Evolutionary conservation across 2,888 invertebrate genomes (phyloP).

Genomic region (Alentia gelatinosa): DNA sequence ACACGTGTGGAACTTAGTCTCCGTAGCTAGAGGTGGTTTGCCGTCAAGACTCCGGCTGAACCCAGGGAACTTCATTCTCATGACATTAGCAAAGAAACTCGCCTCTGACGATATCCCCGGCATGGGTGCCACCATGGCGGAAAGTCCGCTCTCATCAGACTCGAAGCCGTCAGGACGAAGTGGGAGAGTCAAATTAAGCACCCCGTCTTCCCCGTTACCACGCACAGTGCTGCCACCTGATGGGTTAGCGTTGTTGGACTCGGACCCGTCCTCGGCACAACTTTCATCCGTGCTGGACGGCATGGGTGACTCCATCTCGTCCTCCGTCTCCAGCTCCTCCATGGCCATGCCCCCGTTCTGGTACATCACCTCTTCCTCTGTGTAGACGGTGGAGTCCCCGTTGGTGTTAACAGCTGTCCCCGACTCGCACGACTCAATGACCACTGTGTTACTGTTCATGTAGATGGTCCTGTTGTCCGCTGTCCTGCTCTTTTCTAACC

Average conservation of each 20-base stretch:
- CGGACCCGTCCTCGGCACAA: conserved; percentile 6
- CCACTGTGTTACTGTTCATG: conserved; percentile 51
- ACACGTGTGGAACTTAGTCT: conserved; percentile 50
- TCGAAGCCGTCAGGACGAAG: conserved; percentile 1
- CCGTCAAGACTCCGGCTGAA: background rate
- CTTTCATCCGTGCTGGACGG: conserved; percentile 28
- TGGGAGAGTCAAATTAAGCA: background rate
- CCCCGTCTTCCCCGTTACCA: background rate
- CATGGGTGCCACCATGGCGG: background rate
- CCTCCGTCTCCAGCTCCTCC: conserved; percentile 41
- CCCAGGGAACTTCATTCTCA: conserved; percentile 56
- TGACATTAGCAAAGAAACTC: conserved; percentile 58
- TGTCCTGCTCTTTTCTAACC: conserved; percentile 57
- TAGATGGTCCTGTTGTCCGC: conserved; percentile 60
- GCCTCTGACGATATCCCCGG: conserved; percentile 24
- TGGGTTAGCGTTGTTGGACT: background rate
- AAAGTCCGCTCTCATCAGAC: conserved; percentile 13
- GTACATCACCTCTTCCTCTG: conserved; percentile 28
- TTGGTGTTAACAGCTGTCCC: background rate
- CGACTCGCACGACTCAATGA: background rate
- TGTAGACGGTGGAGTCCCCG: conserved; percentile 23
- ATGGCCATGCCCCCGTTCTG: conserved; percentile 23
- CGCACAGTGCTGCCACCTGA: background rate
- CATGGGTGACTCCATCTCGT: conserved; percentile 23
- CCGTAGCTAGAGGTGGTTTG: background rate